Percentiles rank a stretch among this genome's conserved stretches.
Evolutionary conservation across 2,888 invertebrate genomes (phyloP).

Genomic region (Drosophila birchii): DNA sequence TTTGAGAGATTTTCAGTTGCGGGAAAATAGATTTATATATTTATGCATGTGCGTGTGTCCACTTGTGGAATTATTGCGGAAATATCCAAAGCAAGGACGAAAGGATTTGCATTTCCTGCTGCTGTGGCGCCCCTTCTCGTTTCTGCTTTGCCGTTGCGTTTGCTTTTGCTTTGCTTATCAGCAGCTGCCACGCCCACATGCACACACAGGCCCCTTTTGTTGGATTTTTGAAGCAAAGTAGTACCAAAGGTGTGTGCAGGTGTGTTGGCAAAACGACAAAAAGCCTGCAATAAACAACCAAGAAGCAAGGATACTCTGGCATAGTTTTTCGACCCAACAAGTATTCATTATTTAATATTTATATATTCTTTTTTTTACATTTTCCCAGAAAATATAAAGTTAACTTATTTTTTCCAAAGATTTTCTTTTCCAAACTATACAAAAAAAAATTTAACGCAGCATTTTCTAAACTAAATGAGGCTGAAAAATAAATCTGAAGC

Average conservation of each 20-base stretch:
- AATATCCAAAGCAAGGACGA: conserved; percentile 7
- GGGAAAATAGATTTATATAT: neutral
- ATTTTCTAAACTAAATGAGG: neutral
- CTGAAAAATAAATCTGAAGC: neutral
- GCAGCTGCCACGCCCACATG: conserved; percentile 19
- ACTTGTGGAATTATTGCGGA: conserved; percentile 26
- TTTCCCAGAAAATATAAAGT: too few relatives aligned
- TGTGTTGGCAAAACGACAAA: conserved; percentile 3
- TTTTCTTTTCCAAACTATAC: neutral
- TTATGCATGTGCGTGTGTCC: conserved; percentile 12
- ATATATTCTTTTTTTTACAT: too few relatives aligned
- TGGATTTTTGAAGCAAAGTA: conserved; percentile 4
- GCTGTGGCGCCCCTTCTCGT: neutral
- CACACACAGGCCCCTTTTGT: neutral
- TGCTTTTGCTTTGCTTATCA: conserved; percentile 5
- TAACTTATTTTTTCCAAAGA: neutral
- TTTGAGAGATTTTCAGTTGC: conserved; percentile 15
- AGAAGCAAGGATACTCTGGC: neutral
- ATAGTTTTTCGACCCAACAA: neutral
- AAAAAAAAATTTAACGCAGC: neutral
- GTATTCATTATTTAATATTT: neutral
- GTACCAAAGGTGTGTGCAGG: conserved; percentile 2
- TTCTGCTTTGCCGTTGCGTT: neutral
- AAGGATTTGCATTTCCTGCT: conserved; percentile 14
- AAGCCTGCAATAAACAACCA: neutral